A percentile compares a stretch with the other conserved stretches of the same genome.
Conservation (phyloP, 2,797 vertebrate genomes). For the Anas bahamensis region DNA sequence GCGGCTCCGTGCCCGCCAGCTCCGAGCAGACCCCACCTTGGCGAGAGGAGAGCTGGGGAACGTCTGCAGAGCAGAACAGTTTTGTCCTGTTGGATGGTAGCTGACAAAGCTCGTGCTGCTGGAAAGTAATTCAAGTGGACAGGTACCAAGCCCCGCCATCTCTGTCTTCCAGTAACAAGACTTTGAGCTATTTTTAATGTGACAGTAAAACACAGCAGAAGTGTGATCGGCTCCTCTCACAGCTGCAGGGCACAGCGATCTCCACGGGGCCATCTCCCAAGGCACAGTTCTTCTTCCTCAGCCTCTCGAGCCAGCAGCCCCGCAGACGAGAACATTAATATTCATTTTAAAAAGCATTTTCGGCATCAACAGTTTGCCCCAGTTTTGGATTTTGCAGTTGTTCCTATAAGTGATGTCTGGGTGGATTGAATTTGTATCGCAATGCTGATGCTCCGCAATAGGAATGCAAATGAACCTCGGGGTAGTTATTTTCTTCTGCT, state of each 20-base stretch:
- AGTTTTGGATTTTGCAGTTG: background rate
- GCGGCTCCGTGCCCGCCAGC: background rate
- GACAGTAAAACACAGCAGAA: background rate
- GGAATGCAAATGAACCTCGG: background rate
- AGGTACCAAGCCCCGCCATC: background rate
- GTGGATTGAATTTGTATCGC: background rate
- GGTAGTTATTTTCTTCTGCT: background rate
- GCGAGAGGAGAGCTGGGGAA: background rate
- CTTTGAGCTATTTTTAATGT: background rate
- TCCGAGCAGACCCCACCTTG: background rate
- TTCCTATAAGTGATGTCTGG: background rate
- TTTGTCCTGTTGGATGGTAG: background rate
- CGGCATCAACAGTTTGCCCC: background rate
- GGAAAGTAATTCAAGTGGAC: background rate
- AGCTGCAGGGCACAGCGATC: background rate
- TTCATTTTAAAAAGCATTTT: background rate
- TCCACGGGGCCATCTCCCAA: background rate
- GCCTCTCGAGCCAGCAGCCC: background rate
- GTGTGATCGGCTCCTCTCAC: background rate
- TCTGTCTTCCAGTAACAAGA: background rate
- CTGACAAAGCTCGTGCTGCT: background rate
- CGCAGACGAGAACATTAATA: background rate
- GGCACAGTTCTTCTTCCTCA: rapidly evolving
- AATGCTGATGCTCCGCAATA: background rate
- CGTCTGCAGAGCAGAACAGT: background rate